Evolutionary conservation across 2,888 invertebrate genomes (phyloP), one percentile per base, ranked within the genome.

Genomic region (Pasiphila rectangulata): DNA sequence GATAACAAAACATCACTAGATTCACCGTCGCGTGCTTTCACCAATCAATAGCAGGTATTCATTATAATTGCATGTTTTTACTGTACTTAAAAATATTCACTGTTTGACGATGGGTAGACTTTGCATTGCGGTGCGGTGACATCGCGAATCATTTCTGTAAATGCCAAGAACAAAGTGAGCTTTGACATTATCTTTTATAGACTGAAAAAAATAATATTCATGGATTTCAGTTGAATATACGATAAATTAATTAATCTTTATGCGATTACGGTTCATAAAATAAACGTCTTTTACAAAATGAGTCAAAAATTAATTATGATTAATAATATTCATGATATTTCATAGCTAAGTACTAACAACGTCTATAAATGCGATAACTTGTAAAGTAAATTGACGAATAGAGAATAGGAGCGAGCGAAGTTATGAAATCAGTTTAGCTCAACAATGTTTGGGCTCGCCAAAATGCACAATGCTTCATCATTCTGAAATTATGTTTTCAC

Each of bases 21-120:
- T 43, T 35, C 52, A 56, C 64, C 50, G n/a, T 82, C 63, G 82
- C 81, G 81, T 82, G 81, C 67, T 51, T 59, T 70, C 57, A 50
- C 57, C 60, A 79, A 79, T 81, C 81, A 77, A 81, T 83, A 78
- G 72, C 72, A 66, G 67, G 73, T 75, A 75, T 79, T 75, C 75
- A 75, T 79, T 73, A 79, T 75, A 82, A 79, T 80, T 79, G 80
- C 78, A 80, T 77, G 80, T 72, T 72, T 65, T 66, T 67, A 67
- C 66, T 72, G 66, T 72, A 68, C 72, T 78, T 69, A 74, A 77
- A 75, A 75, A 69, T 63, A 74, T 76, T 62, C 64, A 62, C 54
- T 61, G 61, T 66, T 61, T 56, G 58, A 63, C 63, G 63, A 63
- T 39, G 43, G 42, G 30, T 45, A 27, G 44, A 37, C 39, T 58